These are phyloP conservation scores for Trypoxylus dichotomus DNA, from an alignment of 1,140 invertebrate species.

Conservation along the genomic window DNA sequence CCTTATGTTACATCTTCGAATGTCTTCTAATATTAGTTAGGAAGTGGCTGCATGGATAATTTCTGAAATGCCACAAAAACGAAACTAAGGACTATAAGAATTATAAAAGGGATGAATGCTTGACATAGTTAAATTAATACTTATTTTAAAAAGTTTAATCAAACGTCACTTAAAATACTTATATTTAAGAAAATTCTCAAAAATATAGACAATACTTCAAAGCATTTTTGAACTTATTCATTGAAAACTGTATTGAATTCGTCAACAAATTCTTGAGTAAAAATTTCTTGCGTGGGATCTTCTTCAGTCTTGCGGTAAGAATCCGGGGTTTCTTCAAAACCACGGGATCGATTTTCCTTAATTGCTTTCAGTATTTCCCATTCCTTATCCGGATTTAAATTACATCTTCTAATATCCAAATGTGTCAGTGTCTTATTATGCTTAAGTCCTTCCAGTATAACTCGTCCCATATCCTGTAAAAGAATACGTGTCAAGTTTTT, in stretches of 20 bases:
- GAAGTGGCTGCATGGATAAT: too few relatives aligned
- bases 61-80: too few relatives aligned
- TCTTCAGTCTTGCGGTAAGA: background rate
- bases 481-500: too few relatives aligned
- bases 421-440: background rate
- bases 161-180: too few relatives aligned
- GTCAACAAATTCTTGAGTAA: background rate
- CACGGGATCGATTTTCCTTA: background rate
- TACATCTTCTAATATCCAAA: conserved; percentile 9
- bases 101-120: too few relatives aligned
- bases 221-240: background rate
- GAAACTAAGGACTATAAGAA: too few relatives aligned
- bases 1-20: too few relatives aligned
- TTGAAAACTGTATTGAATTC: background rate
- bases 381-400: background rate
- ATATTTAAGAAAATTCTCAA: too few relatives aligned
- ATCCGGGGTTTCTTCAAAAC: background rate
- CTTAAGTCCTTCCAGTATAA: background rate
- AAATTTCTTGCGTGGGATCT: background rate
- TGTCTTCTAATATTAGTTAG: too few relatives aligned
- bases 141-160: too few relatives aligned
- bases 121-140: too few relatives aligned
- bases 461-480: conserved; percentile 9
- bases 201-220: too few relatives aligned
- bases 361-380: background rate